phyloP scores from a whole-genome alignment of 2,797 vertebrate species.

The Bradypodion ventrale region DNA sequence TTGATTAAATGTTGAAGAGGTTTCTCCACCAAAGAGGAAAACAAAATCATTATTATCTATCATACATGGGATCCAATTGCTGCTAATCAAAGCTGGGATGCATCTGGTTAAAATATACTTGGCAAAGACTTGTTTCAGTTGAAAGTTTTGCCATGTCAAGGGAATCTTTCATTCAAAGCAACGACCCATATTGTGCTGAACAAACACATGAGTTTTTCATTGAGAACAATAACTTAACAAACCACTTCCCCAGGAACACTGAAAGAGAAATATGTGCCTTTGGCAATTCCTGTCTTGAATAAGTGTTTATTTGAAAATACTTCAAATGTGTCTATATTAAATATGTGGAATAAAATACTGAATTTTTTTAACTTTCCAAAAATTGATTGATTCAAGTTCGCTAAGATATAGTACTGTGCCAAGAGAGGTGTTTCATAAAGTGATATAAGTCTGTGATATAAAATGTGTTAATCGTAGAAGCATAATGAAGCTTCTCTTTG shows the following conservation, averaged over 20 bases:
- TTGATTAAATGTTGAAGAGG: constrained; percentile 78
- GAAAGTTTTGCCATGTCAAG: constrained; percentile 83
- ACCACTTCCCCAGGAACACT: constrained; percentile 84
- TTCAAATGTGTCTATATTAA: constrained; percentile 72
- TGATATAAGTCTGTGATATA: constrained; percentile 11
- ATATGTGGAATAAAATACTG: constrained; percentile 62
- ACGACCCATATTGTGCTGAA: constrained; percentile 83
- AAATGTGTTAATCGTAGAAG: constrained; percentile 7
- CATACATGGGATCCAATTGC: constrained; percentile 80
- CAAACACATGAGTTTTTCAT: constrained; percentile 89
- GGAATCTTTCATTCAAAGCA: constrained; percentile 85
- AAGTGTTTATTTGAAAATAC: constrained; percentile 78
- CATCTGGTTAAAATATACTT: constrained; percentile 81
- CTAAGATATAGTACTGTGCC: constrained; percentile 38
- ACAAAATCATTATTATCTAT: constrained; percentile 82
- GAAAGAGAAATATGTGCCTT: constrained; percentile 81
- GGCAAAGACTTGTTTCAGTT: constrained; percentile 79
- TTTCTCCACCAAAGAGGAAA: constrained; percentile 75
- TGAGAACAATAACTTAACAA: constrained; percentile 86
- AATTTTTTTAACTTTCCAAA: constrained; percentile 49
- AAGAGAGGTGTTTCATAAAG: constrained; percentile 29
- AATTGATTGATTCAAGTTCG: constrained; percentile 55
- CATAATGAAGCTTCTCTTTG: constrained; percentile 19
- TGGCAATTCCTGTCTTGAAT: constrained; percentile 76
- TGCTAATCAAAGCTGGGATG: constrained; percentile 78